Base-by-base conservation (phyloP, 2,797 vertebrate species). In the Setipinna tenuifilis region DNA sequence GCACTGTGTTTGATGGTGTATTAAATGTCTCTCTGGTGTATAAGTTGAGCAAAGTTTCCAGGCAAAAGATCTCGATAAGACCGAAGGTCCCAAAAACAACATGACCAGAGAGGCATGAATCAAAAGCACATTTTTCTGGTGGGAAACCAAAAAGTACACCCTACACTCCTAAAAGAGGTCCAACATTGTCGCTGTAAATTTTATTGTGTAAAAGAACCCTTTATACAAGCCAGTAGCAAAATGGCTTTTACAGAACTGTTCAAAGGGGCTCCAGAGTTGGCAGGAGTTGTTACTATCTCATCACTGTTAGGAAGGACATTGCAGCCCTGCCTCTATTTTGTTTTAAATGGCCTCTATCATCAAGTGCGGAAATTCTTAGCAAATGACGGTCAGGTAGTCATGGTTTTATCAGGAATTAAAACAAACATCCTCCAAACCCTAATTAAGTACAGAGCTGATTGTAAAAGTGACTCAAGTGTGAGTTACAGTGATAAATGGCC, bases 21-120 rank as follows among this genome's bases (percentile, higher is more conserved):
- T 78, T 57, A 2, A 78, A 50, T 85, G 50, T 16, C 35, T 57
- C 35, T 83, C 0, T 83, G 41, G 44, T 19, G 28, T 68, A 57
- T 57, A 80, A 2, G 3, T 23, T 62, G 81, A 14, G 21, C 61
- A 65, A 41, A 83, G 54, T 31, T 85, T 44, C 62, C 19, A 65
- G 71, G 71, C 71, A 78, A 78, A 78, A 44, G 17, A 41, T 44
- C 71, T 78, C 35, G 71, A 78, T 78, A 78, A 78, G 35, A 78
- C 71, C 71, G 35, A 78, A 78, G 71, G 71, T 78, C 71, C 71
- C 71, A 78, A 78, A 78, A 78, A 78, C 71, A 78, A 78, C 35
- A 78, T 44, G 71, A 44, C 71, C 71, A 78, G 71, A 78, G 31
- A 78, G 31, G 35, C 71, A 78, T 78, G 71, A 78, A 78, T 78